phyloP scores from a whole-genome alignment of 1,140 invertebrate genomes.

The Archivesica marissinica region DNA sequence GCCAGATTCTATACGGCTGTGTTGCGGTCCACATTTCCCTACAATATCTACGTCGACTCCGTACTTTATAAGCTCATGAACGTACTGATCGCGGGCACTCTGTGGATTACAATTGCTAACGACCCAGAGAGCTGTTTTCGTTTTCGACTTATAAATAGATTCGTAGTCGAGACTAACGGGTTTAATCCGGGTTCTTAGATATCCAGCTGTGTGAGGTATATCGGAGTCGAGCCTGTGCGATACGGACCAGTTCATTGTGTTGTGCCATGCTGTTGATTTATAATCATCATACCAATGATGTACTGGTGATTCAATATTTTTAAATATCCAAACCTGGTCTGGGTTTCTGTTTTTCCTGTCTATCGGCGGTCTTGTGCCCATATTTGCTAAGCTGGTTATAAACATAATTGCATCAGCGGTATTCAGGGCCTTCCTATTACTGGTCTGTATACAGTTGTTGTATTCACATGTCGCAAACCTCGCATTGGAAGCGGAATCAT shows the following conservation, averaged over 20 bases:
- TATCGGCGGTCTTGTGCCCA: background rate
- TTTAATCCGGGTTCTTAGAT: background rate
- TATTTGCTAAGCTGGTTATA: background rate
- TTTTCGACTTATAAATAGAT: background rate
- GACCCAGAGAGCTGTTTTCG: background rate
- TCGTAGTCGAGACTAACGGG: background rate
- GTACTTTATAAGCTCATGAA: background rate
- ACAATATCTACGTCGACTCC: conserved; percentile 11
- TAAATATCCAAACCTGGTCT: conserved; percentile 26
- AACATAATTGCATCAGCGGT: background rate
- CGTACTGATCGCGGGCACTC: background rate
- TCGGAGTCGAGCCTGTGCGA: conserved; percentile 29
- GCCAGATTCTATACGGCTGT: background rate
- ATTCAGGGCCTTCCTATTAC: background rate
- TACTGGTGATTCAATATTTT: background rate
- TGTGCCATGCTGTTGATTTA: background rate
- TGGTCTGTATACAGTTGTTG: conserved; percentile 12
- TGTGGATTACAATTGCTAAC: conserved; percentile 6
- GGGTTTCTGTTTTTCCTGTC: background rate
- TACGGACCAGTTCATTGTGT: conserved; percentile 33
- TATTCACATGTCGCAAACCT: background rate
- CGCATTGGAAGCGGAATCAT: background rate
- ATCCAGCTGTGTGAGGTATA: conserved; percentile 10
- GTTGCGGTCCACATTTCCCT: background rate
- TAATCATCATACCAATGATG: background rate